A percentile compares a stretch with the other conserved stretches of the same genome.
Evolutionary conservation across 2,113 vertebrate genomes (phyloP).

Genomic region (Gnathonemus longibarbis): DNA sequence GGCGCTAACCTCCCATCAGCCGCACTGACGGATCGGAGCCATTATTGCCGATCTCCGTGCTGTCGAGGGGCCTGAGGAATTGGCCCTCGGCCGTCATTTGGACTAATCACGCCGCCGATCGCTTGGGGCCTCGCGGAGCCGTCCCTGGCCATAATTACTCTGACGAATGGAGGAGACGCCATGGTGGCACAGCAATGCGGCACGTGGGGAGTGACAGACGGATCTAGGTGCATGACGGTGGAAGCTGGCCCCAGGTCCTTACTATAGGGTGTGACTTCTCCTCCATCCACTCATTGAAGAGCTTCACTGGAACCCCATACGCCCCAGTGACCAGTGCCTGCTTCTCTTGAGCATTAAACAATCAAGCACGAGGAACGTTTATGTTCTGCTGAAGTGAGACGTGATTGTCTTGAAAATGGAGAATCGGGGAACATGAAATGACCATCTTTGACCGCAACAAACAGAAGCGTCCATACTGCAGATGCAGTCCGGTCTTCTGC

Average conservation of each 20-base stretch:
- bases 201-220: neutral
- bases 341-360: neutral
- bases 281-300: no score
- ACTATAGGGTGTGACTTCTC: neutral
- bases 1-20: neutral
- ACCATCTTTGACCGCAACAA: neutral
- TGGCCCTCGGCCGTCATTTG: neutral
- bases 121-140: neutral
- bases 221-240: neutral
- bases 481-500: neutral
- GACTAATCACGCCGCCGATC: neutral
- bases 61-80: slow-evolving; percentile 7
- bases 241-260: neutral
- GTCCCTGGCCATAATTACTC: neutral
- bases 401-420: neutral
- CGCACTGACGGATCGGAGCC: neutral
- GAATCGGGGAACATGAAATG: neutral
- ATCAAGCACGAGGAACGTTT: neutral
- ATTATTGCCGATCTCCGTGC: slow-evolving; percentile 3
- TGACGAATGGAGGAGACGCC: slow-evolving; percentile 8
- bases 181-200: neutral
- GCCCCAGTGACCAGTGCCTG: neutral
- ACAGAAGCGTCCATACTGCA: neutral
- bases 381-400: neutral
- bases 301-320: neutral